Percentiles rank a stretch among this genome's conserved stretches.
These are phyloP conservation scores for Embiotoca jacksoni DNA, from an alignment of 2,113 vertebrate species.

Conservation along the genomic window DNA sequence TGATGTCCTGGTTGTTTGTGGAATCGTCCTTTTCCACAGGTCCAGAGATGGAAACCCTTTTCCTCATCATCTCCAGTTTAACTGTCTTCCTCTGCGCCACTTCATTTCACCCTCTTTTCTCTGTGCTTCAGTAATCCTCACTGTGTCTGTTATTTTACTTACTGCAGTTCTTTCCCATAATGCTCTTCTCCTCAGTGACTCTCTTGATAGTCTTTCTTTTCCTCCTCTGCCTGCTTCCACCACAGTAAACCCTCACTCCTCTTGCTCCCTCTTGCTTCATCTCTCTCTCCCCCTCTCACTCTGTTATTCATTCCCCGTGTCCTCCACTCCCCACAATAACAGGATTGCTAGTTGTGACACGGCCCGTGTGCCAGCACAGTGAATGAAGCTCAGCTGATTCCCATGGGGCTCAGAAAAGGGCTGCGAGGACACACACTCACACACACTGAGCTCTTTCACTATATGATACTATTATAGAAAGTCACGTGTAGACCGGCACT, in stretches of 20 bases:
- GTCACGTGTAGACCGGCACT: constrained; percentile 59
- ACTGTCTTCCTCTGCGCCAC: constrained; percentile 5
- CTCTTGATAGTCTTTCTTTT: constrained; percentile 35
- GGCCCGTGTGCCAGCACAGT: constrained; percentile 68
- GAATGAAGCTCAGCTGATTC: constrained; percentile 81
- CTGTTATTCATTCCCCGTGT: constrained; percentile 48
- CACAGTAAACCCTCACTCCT: constrained; percentile 19
- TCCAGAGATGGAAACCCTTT: constrained; percentile 11
- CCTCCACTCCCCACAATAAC: constrained; percentile 56
- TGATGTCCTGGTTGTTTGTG: background rate
- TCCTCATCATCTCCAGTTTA: background rate
- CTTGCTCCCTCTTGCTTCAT: constrained; percentile 12
- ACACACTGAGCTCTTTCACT: constrained; percentile 66
- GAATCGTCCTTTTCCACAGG: background rate
- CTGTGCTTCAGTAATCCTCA: constrained; percentile 1
- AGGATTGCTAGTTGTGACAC: constrained; percentile 71
- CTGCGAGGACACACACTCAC: constrained; percentile 34
- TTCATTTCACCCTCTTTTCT: constrained; percentile 10
- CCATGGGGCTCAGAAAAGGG: constrained; percentile 75
- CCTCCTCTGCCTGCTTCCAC: constrained; percentile 7
- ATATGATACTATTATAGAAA: constrained; percentile 63
- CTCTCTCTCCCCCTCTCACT: constrained; percentile 1
- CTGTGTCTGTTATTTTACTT: constrained; percentile 35
- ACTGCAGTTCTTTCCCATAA: constrained; percentile 37
- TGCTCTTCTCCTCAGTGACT: background rate